These are phyloP conservation scores for Porites divaricata DNA, from an alignment of 92 coral and sea anemone genomes.

Conservation along the genomic window DNA sequence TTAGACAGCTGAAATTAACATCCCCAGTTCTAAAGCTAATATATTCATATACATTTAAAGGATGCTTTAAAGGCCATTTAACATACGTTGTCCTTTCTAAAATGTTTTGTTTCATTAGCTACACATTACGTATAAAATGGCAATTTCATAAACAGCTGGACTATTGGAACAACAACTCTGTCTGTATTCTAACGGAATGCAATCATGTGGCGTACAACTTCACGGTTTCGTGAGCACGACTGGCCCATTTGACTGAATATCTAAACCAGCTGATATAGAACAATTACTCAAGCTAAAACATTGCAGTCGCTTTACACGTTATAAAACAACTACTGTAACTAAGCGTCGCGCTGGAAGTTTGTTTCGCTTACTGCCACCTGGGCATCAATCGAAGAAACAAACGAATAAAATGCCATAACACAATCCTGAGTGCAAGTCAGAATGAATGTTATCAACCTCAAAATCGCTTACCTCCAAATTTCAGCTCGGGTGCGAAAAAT, in stretches of 20 bases:
- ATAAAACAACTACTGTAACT: not conserved
- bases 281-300: not conserved
- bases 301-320: not conserved
- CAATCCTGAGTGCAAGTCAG: not conserved
- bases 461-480: constrained; percentile 30
- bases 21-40: not conserved
- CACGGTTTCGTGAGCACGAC: constrained; percentile 28
- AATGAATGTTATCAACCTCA: not conserved
- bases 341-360: not conserved
- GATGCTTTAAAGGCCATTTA: not conserved
- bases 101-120: not conserved
- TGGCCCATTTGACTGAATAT: constrained; percentile 4
- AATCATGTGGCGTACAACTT: not conserved
- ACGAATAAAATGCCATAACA: constrained; percentile 36
- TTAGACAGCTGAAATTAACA: not conserved
- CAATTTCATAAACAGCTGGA: constrained; percentile 11
- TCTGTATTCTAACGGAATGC: not conserved
- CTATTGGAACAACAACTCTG: not conserved
- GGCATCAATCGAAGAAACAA: not conserved
- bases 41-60: not conserved
- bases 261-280: constrained; percentile 7
- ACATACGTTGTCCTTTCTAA: not conserved
- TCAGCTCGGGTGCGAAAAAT: constrained; percentile 1
- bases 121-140: not conserved
- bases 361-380: not conserved